Percentiles rank a stretch among this genome's conserved stretches.
phyloP scores from a whole-genome alignment of 2,113 vertebrate species.

The Zapus hudsonius region DNA sequence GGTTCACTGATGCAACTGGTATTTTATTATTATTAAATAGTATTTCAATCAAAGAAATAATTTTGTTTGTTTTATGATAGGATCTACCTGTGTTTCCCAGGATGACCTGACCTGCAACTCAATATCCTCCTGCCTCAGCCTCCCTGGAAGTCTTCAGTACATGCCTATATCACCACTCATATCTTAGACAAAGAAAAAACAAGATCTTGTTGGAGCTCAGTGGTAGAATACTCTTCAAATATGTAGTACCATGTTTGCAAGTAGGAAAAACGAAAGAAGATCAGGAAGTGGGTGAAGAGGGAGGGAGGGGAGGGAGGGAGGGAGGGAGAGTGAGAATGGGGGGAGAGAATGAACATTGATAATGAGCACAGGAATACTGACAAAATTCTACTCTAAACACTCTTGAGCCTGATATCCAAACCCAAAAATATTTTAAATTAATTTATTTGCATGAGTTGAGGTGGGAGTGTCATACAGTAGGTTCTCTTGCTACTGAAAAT shows the following conservation, averaged over 20 bases:
- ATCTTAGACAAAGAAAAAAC: background rate
- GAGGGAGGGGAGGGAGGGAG: no score
- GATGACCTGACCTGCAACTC: background rate
- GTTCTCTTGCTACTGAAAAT: no score
- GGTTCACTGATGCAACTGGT: background rate
- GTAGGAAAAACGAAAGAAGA: no score
- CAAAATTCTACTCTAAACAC: background rate
- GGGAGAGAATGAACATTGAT: no score
- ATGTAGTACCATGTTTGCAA: no score
- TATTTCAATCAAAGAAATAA: background rate
- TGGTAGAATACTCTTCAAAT: background rate
- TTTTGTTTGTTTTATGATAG: background rate
- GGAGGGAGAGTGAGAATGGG: no score
- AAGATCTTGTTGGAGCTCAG: no score
- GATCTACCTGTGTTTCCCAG: background rate
- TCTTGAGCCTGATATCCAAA: background rate
- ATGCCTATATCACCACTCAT: background rate
- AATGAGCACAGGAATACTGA: no score
- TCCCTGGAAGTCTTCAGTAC: background rate
- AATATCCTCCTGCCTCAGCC: background rate
- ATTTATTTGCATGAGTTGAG: no score
- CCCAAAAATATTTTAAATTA: no score
- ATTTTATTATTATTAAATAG: background rate
- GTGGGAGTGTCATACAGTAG: no score
- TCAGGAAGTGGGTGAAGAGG: no score